Base-by-base conservation (phyloP, 2,888 invertebrate species). In the Cephus rjabovi region DNA sequence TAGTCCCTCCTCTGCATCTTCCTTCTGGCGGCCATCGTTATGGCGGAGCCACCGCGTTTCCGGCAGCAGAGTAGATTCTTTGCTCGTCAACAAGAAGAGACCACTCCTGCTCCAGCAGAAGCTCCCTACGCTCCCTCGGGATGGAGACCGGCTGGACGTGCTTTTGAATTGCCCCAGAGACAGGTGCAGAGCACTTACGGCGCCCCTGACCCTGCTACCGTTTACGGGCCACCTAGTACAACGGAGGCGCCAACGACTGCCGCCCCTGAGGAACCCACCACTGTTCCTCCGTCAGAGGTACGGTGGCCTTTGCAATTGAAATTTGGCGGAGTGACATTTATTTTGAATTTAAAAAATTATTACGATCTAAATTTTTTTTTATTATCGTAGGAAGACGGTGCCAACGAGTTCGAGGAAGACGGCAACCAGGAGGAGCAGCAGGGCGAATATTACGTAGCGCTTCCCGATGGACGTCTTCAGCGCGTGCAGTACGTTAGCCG, bases 121-220 rank as follows among this genome's bases (percentile, higher is more conserved):
- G 77, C 77, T 37, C 75, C 77, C 23, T 77, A 77, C 30, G 30
- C 77, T 77, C 77, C 77, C n/a, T 77, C 77, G 70, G 77, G 77
- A n/a, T 77, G 77, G 77, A 77, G 40, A 69, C 77, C 77, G 33
- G 77, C 77, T 12, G 77, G 77, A 35, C 77, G 74, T 23, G 75
- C 75, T 69, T 77, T 77, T 40, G 75, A 77, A 33, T 75, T 77
- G 35, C 77, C 77, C 71, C 75, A 75, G 33, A 74, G 75, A 33
- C 77, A 77, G 75, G 75, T 77, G 75, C 37, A 12, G 33, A 56
- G 37, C 35, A 34, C 75, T 35, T 77, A 77, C 70, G 77, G 77
- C 30, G 75, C 77, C 74, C 77, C 77, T 70, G 77, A 75, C 15
- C 77, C 77, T 34, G n/a, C 77, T 31, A 71, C 12, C 40, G 77